Conservation (phyloP, 2,888 invertebrate species). For the Eupithecia vulgata region DNA sequence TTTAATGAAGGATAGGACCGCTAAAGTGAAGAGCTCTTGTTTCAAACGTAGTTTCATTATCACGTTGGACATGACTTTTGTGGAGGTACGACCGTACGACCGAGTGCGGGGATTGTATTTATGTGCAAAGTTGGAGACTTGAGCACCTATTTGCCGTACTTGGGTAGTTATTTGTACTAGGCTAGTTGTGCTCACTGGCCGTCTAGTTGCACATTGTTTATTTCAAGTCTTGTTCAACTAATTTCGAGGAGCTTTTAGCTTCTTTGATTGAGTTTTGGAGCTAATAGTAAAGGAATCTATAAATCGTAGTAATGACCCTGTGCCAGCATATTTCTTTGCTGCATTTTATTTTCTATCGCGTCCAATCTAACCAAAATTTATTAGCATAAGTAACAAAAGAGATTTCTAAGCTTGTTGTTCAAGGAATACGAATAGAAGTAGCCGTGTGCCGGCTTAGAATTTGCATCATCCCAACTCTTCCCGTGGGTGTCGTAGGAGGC, state of each 20-base stretch:
- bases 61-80: constrained; percentile 53
- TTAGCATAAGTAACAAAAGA: background rate
- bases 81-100: constrained; percentile 13
- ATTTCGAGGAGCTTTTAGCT: background rate
- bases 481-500: too few relatives aligned
- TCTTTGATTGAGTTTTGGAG: background rate
- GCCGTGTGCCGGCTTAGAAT: too few relatives aligned
- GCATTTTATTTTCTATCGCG: background rate
- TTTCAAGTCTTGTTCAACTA: constrained; percentile 7
- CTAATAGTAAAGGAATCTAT: background rate
- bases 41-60: constrained; percentile 57
- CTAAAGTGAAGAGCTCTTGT: constrained; percentile 60
- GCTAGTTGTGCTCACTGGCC: background rate
- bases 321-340: background rate
- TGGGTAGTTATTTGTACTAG: constrained; percentile 25
- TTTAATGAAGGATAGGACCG: constrained; percentile 60
- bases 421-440: too few relatives aligned
- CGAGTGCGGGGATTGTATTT: constrained; percentile 24
- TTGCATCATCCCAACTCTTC: too few relatives aligned
- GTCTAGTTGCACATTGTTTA: constrained; percentile 19
- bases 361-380: background rate
- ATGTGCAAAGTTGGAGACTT: constrained; percentile 28
- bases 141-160: constrained; percentile 15
- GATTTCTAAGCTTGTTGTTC: background rate
- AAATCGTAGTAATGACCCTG: background rate